A percentile compares a stretch with the other conserved stretches of the same genome.
phyloP scores from a whole-genome alignment of 1,140 invertebrate genomes.

The Bemisia tabaci region DNA sequence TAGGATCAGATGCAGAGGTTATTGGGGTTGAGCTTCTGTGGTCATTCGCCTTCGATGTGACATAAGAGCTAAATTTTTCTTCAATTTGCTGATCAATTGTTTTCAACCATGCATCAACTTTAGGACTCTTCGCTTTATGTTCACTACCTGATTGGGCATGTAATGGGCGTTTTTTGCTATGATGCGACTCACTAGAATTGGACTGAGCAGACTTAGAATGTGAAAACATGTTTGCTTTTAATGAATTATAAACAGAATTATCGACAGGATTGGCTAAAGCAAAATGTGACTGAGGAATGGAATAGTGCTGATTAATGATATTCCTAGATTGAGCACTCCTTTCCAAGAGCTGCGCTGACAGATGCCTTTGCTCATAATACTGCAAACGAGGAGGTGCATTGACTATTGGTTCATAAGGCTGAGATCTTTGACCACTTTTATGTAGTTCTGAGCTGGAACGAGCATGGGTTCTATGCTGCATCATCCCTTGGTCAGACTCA shows the following conservation, averaged over 20 bases:
- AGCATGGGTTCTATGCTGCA: not conserved
- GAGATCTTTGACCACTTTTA: not conserved
- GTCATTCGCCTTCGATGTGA: conserved; percentile 16
- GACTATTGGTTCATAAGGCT: not conserved
- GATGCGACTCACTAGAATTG: not conserved
- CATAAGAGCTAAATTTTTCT: conserved; percentile 31
- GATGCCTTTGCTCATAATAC: not conserved
- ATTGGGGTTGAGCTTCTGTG: too few species aligned
- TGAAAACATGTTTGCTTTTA: not conserved
- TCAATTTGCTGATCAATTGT: conserved; percentile 40
- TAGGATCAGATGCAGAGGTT: too few species aligned
- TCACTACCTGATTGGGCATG: not conserved
- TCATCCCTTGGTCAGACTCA: not conserved
- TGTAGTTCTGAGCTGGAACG: not conserved
- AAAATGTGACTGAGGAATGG: not conserved
- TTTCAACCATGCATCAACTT: conserved; percentile 37
- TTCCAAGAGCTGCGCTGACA: not conserved
- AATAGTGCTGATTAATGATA: not conserved
- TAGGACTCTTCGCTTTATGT: conserved; percentile 32
- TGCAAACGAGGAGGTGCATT: not conserved
- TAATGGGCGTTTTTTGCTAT: not conserved
- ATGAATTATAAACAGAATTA: not conserved
- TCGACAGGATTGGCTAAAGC: not conserved
- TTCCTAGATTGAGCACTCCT: not conserved
- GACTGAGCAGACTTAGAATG: not conserved